Percentiles rank a stretch among this genome's conserved stretches.
Conservation (phyloP, 2,113 vertebrate species). For the Boulengeromyrus knoepffleri region DNA sequence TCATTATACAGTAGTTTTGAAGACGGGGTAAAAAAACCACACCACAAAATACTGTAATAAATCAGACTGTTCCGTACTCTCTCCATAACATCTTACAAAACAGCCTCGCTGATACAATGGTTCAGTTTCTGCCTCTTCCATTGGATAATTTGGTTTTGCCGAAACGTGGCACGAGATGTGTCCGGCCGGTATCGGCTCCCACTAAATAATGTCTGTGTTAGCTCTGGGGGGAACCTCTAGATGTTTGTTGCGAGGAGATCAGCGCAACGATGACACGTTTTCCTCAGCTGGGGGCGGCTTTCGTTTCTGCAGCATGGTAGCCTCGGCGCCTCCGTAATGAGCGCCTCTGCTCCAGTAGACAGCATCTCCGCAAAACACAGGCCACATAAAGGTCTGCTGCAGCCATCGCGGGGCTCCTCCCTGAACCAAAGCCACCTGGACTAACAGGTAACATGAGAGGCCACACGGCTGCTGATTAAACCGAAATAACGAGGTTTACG, state of each 20-base stretch:
- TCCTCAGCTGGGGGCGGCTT: background rate
- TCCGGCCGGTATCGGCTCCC: constrained; percentile 21
- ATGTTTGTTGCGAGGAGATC: constrained; percentile 30
- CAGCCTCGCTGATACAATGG: background rate
- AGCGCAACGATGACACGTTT: constrained; percentile 26
- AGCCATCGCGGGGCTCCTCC: background rate
- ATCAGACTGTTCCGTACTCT: background rate
- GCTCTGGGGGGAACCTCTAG: constrained; percentile 21
- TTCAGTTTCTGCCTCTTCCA: background rate
- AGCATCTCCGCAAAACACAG: background rate
- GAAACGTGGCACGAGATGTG: background rate
- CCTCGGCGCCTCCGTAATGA: background rate
- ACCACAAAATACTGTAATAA: background rate
- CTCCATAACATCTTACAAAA: background rate
- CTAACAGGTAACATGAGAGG: background rate
- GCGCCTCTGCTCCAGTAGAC: background rate
- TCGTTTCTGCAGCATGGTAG: background rate
- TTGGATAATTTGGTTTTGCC: constrained; percentile 10
- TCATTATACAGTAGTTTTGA: background rate
- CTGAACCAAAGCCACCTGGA: background rate
- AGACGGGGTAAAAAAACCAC: background rate
- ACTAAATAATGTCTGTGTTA: constrained; percentile 9
- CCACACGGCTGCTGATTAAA: background rate
- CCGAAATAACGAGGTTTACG: background rate
- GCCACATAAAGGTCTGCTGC: background rate